Percentiles rank a stretch among this genome's conserved stretches.
phyloP scores from a whole-genome alignment of 2,888 invertebrate genomes.

The Euzophera pinguis region DNA sequence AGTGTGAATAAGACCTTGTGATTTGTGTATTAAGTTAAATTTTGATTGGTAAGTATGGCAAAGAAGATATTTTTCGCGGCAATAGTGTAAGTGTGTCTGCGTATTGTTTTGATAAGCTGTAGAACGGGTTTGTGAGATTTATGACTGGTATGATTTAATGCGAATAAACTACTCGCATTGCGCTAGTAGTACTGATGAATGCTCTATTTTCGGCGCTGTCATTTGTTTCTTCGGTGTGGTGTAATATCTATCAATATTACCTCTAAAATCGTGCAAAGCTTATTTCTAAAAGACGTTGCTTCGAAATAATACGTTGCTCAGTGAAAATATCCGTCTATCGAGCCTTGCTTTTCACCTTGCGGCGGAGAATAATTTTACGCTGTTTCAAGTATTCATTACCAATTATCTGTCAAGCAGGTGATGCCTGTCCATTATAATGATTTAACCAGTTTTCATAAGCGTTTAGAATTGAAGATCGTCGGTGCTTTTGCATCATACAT shows the following conservation, averaged over 20 bases:
- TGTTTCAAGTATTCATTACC: constrained; percentile 11
- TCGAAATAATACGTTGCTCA: constrained; percentile 5
- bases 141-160: constrained; percentile 78
- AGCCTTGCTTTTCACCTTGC: constrained; percentile 10
- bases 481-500: constrained; percentile 2
- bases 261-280: not conserved
- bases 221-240: constrained; percentile 38
- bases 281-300: not conserved
- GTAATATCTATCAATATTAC: constrained; percentile 23
- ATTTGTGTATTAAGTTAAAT: constrained; percentile 40
- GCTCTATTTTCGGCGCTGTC: constrained; percentile 60
- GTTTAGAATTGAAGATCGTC: constrained; percentile 12
- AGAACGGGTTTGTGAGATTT: constrained; percentile 78
- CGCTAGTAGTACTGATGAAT: constrained; percentile 70
- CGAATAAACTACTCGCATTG: constrained; percentile 76
- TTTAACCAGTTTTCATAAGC: constrained; percentile 10
- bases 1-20: constrained; percentile 55
- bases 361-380: constrained; percentile 10
- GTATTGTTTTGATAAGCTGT: constrained; percentile 81
- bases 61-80: constrained; percentile 57
- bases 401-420: constrained; percentile 14
- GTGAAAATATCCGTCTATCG: constrained; percentile 5
- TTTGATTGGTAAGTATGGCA: constrained; percentile 34
- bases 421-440: constrained; percentile 11
- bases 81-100: constrained; percentile 73